phyloP scores from a whole-genome alignment of 2,113 vertebrate genomes.

The Takifugu bimaculatus region DNA sequence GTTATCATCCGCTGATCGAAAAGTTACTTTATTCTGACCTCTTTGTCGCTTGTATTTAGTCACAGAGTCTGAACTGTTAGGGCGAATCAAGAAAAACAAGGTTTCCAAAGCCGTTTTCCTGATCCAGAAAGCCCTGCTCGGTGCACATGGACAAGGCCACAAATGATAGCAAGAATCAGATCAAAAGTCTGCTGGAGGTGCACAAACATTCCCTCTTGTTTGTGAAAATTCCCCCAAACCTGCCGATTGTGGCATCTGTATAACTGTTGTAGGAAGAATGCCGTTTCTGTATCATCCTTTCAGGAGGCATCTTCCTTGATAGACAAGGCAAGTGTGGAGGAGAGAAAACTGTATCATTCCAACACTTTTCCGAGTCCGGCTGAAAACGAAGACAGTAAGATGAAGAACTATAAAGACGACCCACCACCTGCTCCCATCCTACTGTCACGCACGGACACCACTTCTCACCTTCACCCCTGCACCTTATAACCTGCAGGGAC shows the following conservation, averaged over 20 bases:
- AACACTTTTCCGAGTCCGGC: conserved; percentile 27
- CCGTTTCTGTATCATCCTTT: conserved; percentile 22
- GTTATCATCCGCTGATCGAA: no score
- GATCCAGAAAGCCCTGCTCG: conserved; percentile 82
- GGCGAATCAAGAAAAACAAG: conserved; percentile 85
- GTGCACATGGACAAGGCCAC: conserved; percentile 66
- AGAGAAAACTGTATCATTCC: conserved; percentile 71
- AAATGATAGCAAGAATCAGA: conserved; percentile 43
- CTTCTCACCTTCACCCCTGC: conserved; percentile 84
- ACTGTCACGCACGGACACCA: conserved; percentile 76
- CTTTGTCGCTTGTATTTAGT: conserved; percentile 34
- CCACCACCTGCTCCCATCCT: conserved; percentile 84
- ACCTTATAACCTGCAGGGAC: conserved; percentile 74
- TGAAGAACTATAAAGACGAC: conserved; percentile 48
- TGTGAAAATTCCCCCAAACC: background rate
- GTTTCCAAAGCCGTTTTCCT: conserved; percentile 85
- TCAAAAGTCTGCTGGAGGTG: conserved; percentile 81
- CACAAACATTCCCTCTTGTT: conserved; percentile 9
- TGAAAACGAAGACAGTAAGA: conserved; percentile 49
- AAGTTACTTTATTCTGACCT: no score
- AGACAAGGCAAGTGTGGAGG: conserved; percentile 82
- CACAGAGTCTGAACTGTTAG: conserved; percentile 76
- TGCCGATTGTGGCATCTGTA: no score
- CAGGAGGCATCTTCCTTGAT: conserved; percentile 83
- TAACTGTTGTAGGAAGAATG: background rate